These are phyloP conservation scores for Diadophis punctatus DNA, from an alignment of 2,113 vertebrate genomes.

Conservation along the genomic window DNA sequence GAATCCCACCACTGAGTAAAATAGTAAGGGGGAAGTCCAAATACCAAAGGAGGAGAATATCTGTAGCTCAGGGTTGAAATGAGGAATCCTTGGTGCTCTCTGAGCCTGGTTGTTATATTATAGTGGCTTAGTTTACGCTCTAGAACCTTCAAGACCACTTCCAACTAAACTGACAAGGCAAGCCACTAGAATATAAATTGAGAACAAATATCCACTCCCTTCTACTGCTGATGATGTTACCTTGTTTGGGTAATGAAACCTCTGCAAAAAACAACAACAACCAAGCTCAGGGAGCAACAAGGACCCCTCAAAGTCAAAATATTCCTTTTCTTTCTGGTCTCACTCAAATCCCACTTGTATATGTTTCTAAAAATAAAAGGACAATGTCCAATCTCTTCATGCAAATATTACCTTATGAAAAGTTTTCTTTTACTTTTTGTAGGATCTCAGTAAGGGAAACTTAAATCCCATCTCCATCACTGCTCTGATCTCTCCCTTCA, in stretches of 20 bases:
- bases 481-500: not conserved
- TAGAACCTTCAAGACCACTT: not conserved
- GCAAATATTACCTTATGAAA: not conserved
- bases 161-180: not conserved
- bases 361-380: not conserved
- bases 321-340: not conserved
- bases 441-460: not conserved
- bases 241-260: not conserved
- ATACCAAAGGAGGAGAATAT: not conserved
- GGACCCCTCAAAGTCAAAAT: not conserved
- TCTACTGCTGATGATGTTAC: not conserved
- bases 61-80: not conserved
- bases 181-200: not conserved
- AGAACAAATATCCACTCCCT: not conserved
- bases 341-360: not conserved
- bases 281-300: not conserved
- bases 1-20: too few relatives aligned
- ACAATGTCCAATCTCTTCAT: not conserved
- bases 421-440: not conserved
- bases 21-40: not conserved
- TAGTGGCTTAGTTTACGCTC: not conserved
- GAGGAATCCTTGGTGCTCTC: not conserved
- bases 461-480: not conserved
- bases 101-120: not conserved
- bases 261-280: not conserved